Evolutionary conservation across 2,888 invertebrate species (phyloP), one percentile per base, ranked within the genome.

Genomic region (Sinodicranocentrus sp.): DNA sequence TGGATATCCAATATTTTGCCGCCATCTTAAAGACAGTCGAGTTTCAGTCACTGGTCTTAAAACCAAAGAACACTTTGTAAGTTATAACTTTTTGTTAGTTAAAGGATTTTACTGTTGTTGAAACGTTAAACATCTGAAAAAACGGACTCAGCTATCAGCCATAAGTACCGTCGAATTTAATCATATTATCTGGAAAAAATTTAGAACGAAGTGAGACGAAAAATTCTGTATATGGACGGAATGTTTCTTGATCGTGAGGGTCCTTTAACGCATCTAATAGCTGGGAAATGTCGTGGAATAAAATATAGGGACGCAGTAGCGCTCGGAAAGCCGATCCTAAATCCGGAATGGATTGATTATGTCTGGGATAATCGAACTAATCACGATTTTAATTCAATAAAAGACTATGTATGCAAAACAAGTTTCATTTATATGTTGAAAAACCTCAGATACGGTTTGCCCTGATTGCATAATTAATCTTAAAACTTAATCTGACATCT

Each of bases 241-340:
- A 82, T 70, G 8, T 89, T 84, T 73, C 26, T 87, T 3, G 89
- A 89, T 25, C 82, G 86, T 21, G 86, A 85, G n/a, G 85, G 79
- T 0, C 82, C 83, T 17, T 48, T 97, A 88, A 98, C 98, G 75
- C 98, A 98, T 92, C 93, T 99, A 88, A 96, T 99, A 89, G 96
- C 98, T 87, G 96, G 95, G 89, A 93, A 94, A 89, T 95, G 95
- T 89, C 95, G 95, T 63, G 97, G 98, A 84, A 96, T 96, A 89
- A 98, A 98, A 92, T 98, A 98, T 91, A 94, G 96, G 92, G 97
- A 97, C 91, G 98, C 98, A 82, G 95, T 95, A 86, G 95, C 96
- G 78, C 95, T 97, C 91, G 94, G 96, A 80, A 94, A 96, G 89
- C 96, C 97, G 28, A 95, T 98, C 87, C 94, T 98, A 92, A 94